Conservation (phyloP, 2,888 invertebrate species). For the Leucophenga maculata region DNA sequence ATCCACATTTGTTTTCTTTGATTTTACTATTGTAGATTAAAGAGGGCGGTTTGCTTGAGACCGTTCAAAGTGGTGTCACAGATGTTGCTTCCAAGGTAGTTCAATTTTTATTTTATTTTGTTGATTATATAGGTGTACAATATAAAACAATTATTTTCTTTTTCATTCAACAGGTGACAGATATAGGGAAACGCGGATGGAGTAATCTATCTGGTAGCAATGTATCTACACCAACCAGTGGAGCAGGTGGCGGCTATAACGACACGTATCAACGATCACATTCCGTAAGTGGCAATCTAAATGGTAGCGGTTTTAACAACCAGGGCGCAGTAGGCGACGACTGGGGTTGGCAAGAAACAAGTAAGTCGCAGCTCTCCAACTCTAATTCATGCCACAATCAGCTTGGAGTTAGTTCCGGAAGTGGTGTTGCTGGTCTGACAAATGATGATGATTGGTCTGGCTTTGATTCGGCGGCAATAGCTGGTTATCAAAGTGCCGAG, state of each 20-base stretch:
- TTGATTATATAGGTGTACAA: not conserved
- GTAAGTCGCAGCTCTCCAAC: slow-evolving; percentile 56
- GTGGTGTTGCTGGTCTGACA: slow-evolving; percentile 45
- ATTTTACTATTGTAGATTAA: slow-evolving; percentile 76
- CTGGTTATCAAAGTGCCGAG: slow-evolving; percentile 64
- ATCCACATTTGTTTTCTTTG: slow-evolving; percentile 33
- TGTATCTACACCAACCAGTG: slow-evolving; percentile 70
- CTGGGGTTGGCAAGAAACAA: slow-evolving; percentile 69
- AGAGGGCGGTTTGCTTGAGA: slow-evolving; percentile 80
- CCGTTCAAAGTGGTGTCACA: slow-evolving; percentile 77
- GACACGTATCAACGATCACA: slow-evolving; percentile 71
- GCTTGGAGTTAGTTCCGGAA: slow-evolving; percentile 35
- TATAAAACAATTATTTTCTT: not conserved
- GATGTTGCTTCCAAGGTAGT: slow-evolving; percentile 78
- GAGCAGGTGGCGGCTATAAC: slow-evolving; percentile 56
- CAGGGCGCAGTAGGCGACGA: slow-evolving; percentile 63
- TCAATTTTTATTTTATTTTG: slow-evolving; percentile 5
- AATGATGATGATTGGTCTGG: slow-evolving; percentile 70
- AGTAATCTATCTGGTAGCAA: slow-evolving; percentile 76
- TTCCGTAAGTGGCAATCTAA: slow-evolving; percentile 66
- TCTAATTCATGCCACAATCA: slow-evolving; percentile 67
- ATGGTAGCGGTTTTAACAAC: slow-evolving; percentile 56
- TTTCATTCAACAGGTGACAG: slow-evolving; percentile 75
- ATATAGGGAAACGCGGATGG: slow-evolving; percentile 80
- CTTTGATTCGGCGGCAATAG: slow-evolving; percentile 58